Conservation (phyloP, 2,888 invertebrate species). For the Polia nebulosa region DNA sequence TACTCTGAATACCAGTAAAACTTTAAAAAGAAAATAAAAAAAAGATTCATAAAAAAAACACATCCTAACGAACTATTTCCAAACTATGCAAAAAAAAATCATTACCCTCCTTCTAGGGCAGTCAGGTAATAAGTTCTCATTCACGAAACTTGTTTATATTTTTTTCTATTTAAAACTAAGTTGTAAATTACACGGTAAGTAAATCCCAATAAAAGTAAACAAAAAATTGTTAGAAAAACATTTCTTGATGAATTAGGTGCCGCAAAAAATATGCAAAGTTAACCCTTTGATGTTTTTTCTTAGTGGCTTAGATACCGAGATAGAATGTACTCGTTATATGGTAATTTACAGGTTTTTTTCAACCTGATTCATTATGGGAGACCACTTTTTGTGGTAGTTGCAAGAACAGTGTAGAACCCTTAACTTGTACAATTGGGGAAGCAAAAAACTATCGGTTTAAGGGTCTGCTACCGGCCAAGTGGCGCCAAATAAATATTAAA, state of each 20-base stretch:
- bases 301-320: conserved; percentile 78
- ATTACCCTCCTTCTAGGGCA: too few relatives aligned
- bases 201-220: conserved; percentile 59
- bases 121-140: conserved; percentile 31
- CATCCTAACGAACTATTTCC: conserved; percentile 46
- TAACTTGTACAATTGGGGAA: not conserved
- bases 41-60: too few relatives aligned
- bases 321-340: conserved; percentile 78
- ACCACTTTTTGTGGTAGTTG: conserved; percentile 40
- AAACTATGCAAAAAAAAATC: conserved; percentile 54
- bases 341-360: conserved; percentile 76
- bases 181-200: conserved; percentile 83
- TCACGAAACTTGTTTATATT: conserved; percentile 42
- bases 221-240: conserved; percentile 63
- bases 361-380: conserved; percentile 17
- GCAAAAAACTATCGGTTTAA: not conserved
- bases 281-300: conserved; percentile 61
- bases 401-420: not conserved
- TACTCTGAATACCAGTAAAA: conserved; percentile 1
- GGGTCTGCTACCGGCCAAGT: too few relatives aligned
- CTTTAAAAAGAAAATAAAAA: not conserved
- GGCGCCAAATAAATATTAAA: too few relatives aligned
- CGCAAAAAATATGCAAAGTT: conserved; percentile 71
- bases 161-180: conserved; percentile 55
- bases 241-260: conserved; percentile 57